Percentiles rank a stretch among this genome's conserved stretches.
Evolutionary conservation across 2,797 vertebrate genomes (phyloP).

Genomic region (Rallus crepitans): DNA sequence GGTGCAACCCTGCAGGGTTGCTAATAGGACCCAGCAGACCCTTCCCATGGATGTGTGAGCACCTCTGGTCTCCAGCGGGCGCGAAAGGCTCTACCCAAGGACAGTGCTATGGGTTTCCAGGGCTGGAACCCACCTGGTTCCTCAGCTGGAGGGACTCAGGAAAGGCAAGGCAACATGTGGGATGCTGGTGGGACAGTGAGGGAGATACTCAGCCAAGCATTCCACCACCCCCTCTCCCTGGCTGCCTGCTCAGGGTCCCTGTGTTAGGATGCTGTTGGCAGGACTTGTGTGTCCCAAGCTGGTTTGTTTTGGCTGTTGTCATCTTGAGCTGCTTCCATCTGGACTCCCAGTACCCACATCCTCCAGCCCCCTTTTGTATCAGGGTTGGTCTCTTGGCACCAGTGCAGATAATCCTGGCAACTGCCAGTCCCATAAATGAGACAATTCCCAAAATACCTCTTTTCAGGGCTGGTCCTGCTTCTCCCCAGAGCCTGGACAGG

Average conservation of each 20-base stretch:
- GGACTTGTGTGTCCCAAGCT: background rate
- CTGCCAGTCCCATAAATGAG: background rate
- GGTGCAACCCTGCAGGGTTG: background rate
- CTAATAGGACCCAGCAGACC: background rate
- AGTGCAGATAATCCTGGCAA: background rate
- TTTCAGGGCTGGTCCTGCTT: background rate
- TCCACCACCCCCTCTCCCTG: background rate
- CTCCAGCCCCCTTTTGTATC: background rate
- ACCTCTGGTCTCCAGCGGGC: background rate
- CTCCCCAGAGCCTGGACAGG: background rate
- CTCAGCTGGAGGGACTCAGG: conserved; percentile 23
- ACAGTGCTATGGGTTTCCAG: background rate
- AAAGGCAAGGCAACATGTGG: background rate
- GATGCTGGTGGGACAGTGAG: background rate
- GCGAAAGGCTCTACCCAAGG: background rate
- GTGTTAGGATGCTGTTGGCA: background rate
- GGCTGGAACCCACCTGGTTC: conserved; percentile 40
- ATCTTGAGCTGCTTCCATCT: background rate
- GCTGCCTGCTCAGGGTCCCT: background rate
- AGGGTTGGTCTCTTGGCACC: background rate
- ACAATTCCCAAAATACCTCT: background rate
- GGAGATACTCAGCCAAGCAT: background rate
- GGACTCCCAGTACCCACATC: background rate
- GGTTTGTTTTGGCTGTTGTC: background rate
- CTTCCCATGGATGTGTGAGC: background rate